Evolutionary conservation across 2,888 invertebrate species (phyloP), one percentile per base, ranked within the genome.

Genomic region (Drosophila dives): DNA sequence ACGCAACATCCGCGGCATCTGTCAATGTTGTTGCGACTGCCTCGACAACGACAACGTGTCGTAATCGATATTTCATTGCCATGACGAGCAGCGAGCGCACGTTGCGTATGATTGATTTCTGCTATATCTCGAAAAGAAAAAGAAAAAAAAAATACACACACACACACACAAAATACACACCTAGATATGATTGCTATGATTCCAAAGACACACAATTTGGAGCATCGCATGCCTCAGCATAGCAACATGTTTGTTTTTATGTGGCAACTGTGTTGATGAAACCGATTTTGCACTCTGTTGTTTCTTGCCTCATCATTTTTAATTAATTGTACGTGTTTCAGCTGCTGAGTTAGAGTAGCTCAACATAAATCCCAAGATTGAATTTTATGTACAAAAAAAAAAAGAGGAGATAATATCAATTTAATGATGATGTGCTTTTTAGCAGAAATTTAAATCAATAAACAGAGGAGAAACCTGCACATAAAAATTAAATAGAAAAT

Each of bases 1-100:
- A 40, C n/a, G 29, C 12, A 10, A 73, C 69, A 81, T 79, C 72
- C 78, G 76, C 67, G 72, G 71, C 77, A 78, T 72, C 80, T 77
- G 67, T 77, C 75, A 71, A 58, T 70, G 85, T 38, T 77, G 63
- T 64, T 62, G 67, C 49, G 66, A 65, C 51, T 68, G 72, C 48
- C 70, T 40, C 68, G 73, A 55, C 71, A 80, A 80, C 71, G 73
- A 51, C 71, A 80, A 80, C 65, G 82, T 84, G 86, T 80, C 82
- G 86, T 84, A 89, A 87, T 87, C 89, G 86, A 87, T 87, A 86
- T 86, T 86, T 80, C 85, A 89, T 82, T 81, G 83, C 84, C 84
- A 74, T 73, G 77, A 76, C 84, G 75, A 75, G 80, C 71, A 40
- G 54, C 34, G 68, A 55, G 81, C 72, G 53, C 76, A 80, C 89